Evolutionary conservation across 2,113 vertebrate species (phyloP).

Genomic region (Neolamprologus brichardi): DNA sequence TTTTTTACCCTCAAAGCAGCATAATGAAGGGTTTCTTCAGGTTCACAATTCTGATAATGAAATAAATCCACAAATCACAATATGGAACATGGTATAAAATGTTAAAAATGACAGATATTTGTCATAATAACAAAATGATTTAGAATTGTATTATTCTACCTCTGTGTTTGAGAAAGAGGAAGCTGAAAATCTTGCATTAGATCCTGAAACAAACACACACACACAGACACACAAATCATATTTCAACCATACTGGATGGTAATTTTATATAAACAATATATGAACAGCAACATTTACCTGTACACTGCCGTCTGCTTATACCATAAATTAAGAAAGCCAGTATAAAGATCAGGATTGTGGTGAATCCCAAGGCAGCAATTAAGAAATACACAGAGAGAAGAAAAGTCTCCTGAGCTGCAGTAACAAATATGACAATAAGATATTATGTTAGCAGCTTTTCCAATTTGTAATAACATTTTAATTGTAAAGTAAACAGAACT

Average conservation of each 20-base stretch:
- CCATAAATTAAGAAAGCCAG: neutral
- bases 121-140: neutral
- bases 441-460: neutral
- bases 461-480: neutral
- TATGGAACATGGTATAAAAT: fast-evolving
- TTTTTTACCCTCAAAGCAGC: neutral
- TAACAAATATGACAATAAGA: neutral
- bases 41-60: neutral
- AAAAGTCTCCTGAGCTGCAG: neutral
- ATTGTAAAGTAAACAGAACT: neutral
- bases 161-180: neutral
- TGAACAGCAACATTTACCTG: neutral
- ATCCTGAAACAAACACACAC: neutral
- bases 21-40: neutral
- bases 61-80: neutral
- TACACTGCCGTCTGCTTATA: fast-evolving
- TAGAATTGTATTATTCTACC: neutral
- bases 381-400: neutral
- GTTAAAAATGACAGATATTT: fast-evolving
- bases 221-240: fast-evolving
- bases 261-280: neutral
- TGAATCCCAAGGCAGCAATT: neutral
- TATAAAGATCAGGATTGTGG: neutral
- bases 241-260: neutral
- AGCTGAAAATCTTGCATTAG: neutral